These are phyloP conservation scores for Lagria hirta DNA, from an alignment of 2,888 invertebrate species.

Conservation along the genomic window DNA sequence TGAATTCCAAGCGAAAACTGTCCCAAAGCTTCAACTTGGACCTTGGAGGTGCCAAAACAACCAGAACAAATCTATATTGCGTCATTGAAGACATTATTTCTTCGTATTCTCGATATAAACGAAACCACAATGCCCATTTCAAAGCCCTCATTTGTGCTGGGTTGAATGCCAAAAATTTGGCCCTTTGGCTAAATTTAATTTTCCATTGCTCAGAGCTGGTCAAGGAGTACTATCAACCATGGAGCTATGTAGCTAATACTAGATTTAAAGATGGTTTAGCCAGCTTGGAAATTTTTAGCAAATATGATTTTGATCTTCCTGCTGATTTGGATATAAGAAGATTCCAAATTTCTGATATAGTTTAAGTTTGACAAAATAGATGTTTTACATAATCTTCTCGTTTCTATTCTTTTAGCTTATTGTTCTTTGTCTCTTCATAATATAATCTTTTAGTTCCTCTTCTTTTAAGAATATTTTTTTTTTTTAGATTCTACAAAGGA, in stretches of 20 bases:
- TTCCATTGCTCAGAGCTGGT: constrained; percentile 76
- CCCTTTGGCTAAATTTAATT: constrained; percentile 86
- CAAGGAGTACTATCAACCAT: constrained; percentile 75
- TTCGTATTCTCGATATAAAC: constrained; percentile 83
- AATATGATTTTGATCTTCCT: constrained; percentile 83
- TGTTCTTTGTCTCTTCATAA: no score
- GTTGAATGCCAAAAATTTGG: constrained; percentile 76
- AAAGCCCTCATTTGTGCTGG: constrained; percentile 94
- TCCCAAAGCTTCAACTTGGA: constrained; percentile 89
- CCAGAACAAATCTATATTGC: constrained; percentile 79
- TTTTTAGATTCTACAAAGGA: no score
- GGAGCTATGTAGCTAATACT: constrained; percentile 90
- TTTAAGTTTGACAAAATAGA: no score
- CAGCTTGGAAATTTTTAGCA: constrained; percentile 79
- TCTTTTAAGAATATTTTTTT: no score
- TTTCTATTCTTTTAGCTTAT: no score
- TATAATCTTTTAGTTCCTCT: no score
- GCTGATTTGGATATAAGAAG: constrained; percentile 91
- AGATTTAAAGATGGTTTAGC: constrained; percentile 91
- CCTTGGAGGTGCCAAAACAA: constrained; percentile 58
- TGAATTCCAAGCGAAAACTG: constrained; percentile 86
- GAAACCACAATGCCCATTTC: constrained; percentile 93
- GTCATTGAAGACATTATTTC: constrained; percentile 85
- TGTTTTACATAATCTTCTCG: no score
- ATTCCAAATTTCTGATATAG: constrained; percentile 57